Conservation (phyloP, 2,113 vertebrate genomes). For the Scytalopus superciliaris region DNA sequence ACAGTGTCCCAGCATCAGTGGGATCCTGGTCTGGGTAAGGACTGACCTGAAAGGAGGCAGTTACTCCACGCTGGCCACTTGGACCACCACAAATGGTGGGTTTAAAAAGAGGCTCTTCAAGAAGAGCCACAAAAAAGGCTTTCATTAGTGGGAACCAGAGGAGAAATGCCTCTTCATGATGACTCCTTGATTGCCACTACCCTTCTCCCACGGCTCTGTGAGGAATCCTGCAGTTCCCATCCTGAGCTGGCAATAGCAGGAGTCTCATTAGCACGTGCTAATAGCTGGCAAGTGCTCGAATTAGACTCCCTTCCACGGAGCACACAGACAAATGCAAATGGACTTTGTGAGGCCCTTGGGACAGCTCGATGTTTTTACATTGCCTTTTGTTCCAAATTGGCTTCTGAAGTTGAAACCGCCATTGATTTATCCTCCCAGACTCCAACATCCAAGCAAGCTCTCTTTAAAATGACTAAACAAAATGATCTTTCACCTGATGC, state of each 20-base stretch:
- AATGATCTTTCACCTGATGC: neutral
- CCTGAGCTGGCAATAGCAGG: neutral
- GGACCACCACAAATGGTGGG: neutral
- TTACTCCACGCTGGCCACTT: neutral
- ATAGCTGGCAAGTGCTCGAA: neutral
- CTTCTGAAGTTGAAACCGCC: neutral
- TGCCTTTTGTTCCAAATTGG: conserved; percentile 17
- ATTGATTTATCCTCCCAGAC: neutral
- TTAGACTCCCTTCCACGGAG: neutral
- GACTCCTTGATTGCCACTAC: neutral
- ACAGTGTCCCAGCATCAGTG: neutral
- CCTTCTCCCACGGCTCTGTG: neutral
- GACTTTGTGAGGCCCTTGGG: neutral
- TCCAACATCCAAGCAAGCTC: neutral
- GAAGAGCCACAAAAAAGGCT: neutral
- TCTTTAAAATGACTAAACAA: neutral
- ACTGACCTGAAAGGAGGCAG: neutral
- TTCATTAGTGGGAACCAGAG: neutral
- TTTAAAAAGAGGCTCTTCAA: neutral
- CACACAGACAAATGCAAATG: conserved; percentile 3
- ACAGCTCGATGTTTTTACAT: neutral
- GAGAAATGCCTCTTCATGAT: neutral
- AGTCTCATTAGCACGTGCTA: neutral
- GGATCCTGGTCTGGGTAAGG: neutral
- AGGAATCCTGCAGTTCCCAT: neutral